phyloP scores from a whole-genome alignment of 1,140 invertebrate species.

The Aphaenogaster floridana region DNA sequence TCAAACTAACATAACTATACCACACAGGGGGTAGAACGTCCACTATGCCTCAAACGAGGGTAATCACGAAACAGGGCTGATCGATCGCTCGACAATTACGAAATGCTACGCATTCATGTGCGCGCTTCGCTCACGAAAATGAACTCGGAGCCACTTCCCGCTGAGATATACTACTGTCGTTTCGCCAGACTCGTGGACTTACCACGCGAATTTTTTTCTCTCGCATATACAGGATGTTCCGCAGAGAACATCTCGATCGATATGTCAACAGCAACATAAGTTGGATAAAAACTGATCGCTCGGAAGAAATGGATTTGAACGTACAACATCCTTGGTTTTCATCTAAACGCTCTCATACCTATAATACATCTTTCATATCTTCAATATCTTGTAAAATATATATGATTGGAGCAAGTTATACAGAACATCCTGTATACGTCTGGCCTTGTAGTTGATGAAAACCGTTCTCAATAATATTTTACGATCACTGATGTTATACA shows the following conservation, averaged over 20 bases:
- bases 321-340: background rate
- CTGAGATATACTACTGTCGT: background rate
- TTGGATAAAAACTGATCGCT: background rate
- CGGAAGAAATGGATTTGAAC: background rate
- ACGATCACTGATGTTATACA: slow-evolving; percentile 27
- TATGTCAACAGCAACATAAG: background rate
- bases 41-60: slow-evolving; percentile 44
- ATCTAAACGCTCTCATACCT: background rate
- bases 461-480: slow-evolving; percentile 17
- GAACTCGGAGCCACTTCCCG: background rate
- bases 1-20: slow-evolving; percentile 81
- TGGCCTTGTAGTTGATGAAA: slow-evolving; percentile 26
- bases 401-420: background rate
- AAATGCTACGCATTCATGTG: slow-evolving; percentile 50
- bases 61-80: slow-evolving; percentile 25
- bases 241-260: background rate
- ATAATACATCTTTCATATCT: background rate
- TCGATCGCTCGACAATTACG: slow-evolving; percentile 44
- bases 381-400: background rate
- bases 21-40: slow-evolving; percentile 76
- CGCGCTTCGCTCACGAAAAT: slow-evolving; percentile 28
- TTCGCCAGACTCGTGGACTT: background rate
- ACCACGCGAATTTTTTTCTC: background rate
- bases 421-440: slow-evolving; percentile 22
- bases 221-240: background rate